Evolutionary conservation across 2,113 vertebrate genomes (phyloP).

Genomic region (Chloropsis cyanopogon): DNA sequence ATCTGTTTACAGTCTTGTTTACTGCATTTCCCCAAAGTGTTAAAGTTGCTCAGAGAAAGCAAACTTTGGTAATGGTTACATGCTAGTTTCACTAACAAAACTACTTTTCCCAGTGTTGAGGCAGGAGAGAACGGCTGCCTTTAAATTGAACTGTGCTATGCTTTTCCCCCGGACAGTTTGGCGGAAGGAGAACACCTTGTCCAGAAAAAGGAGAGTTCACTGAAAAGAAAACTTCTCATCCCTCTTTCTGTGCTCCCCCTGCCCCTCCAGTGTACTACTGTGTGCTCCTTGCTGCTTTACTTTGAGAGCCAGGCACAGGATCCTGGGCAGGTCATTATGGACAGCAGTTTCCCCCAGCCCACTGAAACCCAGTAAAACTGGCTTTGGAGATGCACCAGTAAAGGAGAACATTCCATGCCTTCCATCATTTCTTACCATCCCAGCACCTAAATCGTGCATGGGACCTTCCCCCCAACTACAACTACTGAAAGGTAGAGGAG

Average conservation of each 20-base stretch:
- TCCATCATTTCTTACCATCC: background rate
- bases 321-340: background rate
- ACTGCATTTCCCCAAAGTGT: background rate
- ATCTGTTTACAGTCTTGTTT: background rate
- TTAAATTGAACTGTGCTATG: background rate
- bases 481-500: background rate
- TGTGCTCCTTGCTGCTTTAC: rapidly evolving
- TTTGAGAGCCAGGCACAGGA: background rate
- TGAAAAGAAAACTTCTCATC: background rate
- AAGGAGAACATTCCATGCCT: background rate
- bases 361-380: rapidly evolving
- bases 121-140: background rate
- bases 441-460: background rate
- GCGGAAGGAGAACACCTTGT: background rate
- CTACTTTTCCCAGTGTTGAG: background rate
- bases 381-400: background rate
- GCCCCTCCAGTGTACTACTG: rapidly evolving
- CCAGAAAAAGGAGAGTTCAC: background rate
- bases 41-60: background rate
- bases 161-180: background rate
- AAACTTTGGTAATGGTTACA: background rate
- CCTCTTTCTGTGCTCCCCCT: background rate
- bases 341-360: background rate
- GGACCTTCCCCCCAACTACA: background rate
- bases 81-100: background rate